These are phyloP conservation scores for Sternotherus odoratus DNA, from an alignment of 2,797 vertebrate species.

Conservation along the genomic window DNA sequence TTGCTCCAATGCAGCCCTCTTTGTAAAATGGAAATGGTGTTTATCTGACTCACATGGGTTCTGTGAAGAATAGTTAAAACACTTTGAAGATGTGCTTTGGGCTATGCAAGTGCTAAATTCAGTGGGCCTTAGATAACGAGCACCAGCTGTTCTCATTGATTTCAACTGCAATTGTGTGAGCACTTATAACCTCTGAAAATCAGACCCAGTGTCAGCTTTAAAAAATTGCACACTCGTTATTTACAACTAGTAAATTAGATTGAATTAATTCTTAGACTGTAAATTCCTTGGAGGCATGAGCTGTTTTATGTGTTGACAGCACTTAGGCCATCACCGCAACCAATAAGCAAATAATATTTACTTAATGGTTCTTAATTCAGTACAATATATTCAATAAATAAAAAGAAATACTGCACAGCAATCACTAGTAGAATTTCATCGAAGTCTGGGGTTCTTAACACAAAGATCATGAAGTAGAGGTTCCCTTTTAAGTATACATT, in stretches of 20 bases:
- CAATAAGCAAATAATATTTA: background rate
- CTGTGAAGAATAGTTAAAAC: background rate
- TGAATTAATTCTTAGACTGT: background rate
- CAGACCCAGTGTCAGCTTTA: fast-evolving
- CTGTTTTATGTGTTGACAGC: background rate
- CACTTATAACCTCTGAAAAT: background rate
- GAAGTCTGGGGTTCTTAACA: background rate
- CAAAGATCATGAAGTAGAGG: background rate
- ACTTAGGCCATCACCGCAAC: background rate
- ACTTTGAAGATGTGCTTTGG: background rate
- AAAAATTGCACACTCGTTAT: background rate
- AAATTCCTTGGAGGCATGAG: background rate
- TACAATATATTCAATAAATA: background rate
- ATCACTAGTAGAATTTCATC: background rate
- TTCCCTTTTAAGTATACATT: background rate
- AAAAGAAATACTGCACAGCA: background rate
- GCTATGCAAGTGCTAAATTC: background rate
- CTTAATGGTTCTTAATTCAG: fast-evolving
- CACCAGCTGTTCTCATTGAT: background rate
- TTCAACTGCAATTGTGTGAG: background rate
- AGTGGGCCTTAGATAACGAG: background rate
- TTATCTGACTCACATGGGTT: background rate
- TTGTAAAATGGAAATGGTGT: background rate
- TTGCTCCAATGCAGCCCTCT: background rate
- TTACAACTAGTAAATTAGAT: background rate